Conservation (phyloP, 1,140 invertebrate genomes). For the Drosophila triauraria region DNA sequence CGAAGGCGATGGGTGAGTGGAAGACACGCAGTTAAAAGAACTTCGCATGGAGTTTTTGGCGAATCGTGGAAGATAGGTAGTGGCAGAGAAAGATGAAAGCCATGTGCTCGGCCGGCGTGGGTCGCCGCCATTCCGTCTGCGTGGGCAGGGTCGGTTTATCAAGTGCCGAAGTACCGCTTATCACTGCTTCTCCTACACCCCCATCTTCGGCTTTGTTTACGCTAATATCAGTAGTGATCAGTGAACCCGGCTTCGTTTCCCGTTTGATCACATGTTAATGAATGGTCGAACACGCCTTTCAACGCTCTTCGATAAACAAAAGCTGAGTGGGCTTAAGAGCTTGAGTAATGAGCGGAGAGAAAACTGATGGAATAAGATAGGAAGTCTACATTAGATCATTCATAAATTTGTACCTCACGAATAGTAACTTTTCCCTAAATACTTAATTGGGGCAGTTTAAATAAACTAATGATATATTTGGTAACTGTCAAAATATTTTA, state of each 20-base stretch:
- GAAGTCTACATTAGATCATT: not conserved
- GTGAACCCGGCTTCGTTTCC: slow-evolving; percentile 25
- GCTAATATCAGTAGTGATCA: slow-evolving; percentile 16
- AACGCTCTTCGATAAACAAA: slow-evolving; percentile 2
- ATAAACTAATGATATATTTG: not conserved
- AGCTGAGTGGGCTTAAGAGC: not conserved
- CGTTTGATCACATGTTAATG: slow-evolving; percentile 30
- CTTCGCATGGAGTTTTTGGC: not conserved
- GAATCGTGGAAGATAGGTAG: not conserved
- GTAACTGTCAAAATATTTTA: not conserved
- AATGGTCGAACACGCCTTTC: slow-evolving; percentile 12
- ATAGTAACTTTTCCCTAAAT: not conserved
- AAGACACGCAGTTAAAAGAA: not conserved
- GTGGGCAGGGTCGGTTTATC: slow-evolving; percentile 35
- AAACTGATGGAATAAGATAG: not conserved
- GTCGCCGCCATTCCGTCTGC: slow-evolving; percentile 58
- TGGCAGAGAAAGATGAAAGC: not conserved
- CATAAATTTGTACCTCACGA: not conserved
- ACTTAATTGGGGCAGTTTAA: not conserved
- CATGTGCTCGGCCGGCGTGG: slow-evolving; percentile 23
- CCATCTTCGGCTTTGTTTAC: slow-evolving; percentile 39
- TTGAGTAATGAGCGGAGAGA: not conserved
- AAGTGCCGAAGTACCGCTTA: slow-evolving; percentile 28
- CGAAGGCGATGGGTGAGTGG: slow-evolving; percentile 43
- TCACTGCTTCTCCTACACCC: slow-evolving; percentile 27